Evolutionary conservation across 2,113 vertebrate genomes (phyloP).

Genomic region (Sinocyclocheilus maitianheensis): DNA sequence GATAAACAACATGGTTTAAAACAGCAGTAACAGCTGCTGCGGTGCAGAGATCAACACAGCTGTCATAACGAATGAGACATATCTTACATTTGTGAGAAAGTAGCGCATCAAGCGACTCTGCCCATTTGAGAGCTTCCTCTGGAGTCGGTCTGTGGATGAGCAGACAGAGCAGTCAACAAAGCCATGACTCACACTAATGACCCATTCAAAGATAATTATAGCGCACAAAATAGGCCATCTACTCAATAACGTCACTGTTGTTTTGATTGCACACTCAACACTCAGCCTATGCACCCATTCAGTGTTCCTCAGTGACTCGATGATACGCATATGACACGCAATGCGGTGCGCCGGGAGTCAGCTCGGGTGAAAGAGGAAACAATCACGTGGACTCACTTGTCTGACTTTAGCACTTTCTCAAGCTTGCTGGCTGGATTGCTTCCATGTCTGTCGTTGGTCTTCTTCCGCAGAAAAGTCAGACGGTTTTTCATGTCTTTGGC

Average conservation of each 20-base stretch:
- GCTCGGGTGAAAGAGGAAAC: slow-evolving; percentile 25
- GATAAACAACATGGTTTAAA: not conserved
- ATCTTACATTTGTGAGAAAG: slow-evolving; percentile 90
- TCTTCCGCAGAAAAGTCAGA: slow-evolving; percentile 80
- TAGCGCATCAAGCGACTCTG: slow-evolving; percentile 86
- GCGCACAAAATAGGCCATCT: slow-evolving; percentile 13
- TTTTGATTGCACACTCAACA: not conserved
- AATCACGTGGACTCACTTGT: slow-evolving; percentile 74
- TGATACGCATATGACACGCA: too few species aligned
- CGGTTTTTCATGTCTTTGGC: slow-evolving; percentile 86
- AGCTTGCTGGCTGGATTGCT: slow-evolving; percentile 76
- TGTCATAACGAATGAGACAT: not conserved
- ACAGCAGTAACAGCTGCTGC: not conserved
- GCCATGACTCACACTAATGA: not conserved
- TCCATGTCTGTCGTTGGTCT: slow-evolving; percentile 75
- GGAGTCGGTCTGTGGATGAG: slow-evolving; percentile 77
- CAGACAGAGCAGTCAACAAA: slow-evolving; percentile 35
- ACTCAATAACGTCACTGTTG: slow-evolving; percentile 2
- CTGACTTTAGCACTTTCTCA: slow-evolving; percentile 83
- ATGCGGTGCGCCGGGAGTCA: not conserved
- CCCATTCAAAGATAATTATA: slow-evolving; percentile 34
- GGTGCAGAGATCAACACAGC: not conserved
- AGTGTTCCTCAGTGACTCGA: not conserved
- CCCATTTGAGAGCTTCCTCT: slow-evolving; percentile 86
- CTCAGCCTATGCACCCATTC: not conserved